These are phyloP conservation scores for Harpagifer antarcticus DNA, from an alignment of 2,797 vertebrate species.

Conservation along the genomic window DNA sequence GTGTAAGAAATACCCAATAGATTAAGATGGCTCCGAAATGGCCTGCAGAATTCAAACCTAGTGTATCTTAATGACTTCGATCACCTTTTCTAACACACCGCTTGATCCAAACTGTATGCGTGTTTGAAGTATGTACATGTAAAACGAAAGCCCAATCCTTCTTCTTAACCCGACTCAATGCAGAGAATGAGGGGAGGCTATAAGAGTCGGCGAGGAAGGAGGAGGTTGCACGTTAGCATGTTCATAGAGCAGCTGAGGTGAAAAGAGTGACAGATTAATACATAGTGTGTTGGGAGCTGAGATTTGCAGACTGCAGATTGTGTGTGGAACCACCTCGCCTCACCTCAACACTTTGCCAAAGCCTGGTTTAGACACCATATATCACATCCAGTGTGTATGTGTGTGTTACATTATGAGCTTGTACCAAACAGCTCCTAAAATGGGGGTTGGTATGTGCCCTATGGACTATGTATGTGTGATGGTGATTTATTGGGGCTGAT, in stretches of 20 bases:
- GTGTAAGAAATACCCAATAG: background rate
- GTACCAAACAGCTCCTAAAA: constrained; percentile 33
- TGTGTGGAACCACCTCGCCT: constrained; percentile 49
- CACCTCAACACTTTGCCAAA: constrained; percentile 33
- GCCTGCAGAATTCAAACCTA: background rate
- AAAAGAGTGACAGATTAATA: constrained; percentile 45
- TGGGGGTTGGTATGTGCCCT: constrained; percentile 22
- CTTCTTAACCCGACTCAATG: constrained; percentile 74
- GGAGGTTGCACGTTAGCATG: constrained; percentile 16
- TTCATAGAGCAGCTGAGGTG: constrained; percentile 45
- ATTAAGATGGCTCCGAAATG: background rate
- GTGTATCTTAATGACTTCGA: background rate
- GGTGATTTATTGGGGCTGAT: background rate
- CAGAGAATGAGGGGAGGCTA: constrained; percentile 74
- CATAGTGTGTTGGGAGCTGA: constrained; percentile 42
- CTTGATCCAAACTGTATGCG: constrained; percentile 76
- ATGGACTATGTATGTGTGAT: constrained; percentile 10
- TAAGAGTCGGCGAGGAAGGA: constrained; percentile 1
- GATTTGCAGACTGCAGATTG: constrained; percentile 41
- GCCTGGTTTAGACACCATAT: constrained; percentile 32
- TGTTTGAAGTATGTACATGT: background rate
- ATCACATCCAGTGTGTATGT: constrained; percentile 26
- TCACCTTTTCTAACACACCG: background rate
- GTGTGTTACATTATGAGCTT: background rate
- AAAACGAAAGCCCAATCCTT: constrained; percentile 62